Evolutionary conservation across 2,113 vertebrate species (phyloP), one percentile per base, ranked within the genome.

Genomic region (Salminus brasiliensis): DNA sequence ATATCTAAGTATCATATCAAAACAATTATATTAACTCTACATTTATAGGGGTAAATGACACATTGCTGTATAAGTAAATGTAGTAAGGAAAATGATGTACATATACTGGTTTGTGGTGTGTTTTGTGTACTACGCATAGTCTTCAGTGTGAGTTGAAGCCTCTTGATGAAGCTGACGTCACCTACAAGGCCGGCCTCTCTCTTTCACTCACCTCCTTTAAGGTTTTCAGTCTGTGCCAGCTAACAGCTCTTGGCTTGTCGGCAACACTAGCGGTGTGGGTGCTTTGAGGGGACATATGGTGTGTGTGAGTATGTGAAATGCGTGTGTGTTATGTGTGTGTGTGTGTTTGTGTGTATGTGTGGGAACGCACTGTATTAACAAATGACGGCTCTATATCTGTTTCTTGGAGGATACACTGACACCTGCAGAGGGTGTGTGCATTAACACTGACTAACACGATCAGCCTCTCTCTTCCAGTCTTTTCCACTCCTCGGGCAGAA

Each of bases 241-340:
- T 91, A 90, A 93, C 86, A 77, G 65, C 84, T 87, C 74, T 91
- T 80, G 84, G 83, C 80, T 84, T 62, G 60, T 65, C 65, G 78
- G 72, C 41, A 41, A 9, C 62, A 41, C 43, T 39, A 71, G 43
- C n/a, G 13, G 30, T 60, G 11, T 62, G 67, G 79, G 71, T 81
- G 59, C 62, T 45, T 73, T 30, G 23, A 52, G 36, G 49, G 63
- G 36, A 41, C 16, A 29, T 30, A 34, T 39, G 30, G 12, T 76
- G 60, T 86, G 78, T 82, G 62, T 74, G 49, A 83, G 60, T 62
- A 7, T 76, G 49, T 32, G 53, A 76, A 43, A 49, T 67, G 57
- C 66, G 66, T 72, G 72, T 47, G 73, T 69, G 76, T 45, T 69
- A 23, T 45, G 65, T 41, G 76, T 82, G 78, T 60, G 74, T 76